Conservation (phyloP, 2,797 vertebrate species). For the Atherinosoma microstoma region DNA sequence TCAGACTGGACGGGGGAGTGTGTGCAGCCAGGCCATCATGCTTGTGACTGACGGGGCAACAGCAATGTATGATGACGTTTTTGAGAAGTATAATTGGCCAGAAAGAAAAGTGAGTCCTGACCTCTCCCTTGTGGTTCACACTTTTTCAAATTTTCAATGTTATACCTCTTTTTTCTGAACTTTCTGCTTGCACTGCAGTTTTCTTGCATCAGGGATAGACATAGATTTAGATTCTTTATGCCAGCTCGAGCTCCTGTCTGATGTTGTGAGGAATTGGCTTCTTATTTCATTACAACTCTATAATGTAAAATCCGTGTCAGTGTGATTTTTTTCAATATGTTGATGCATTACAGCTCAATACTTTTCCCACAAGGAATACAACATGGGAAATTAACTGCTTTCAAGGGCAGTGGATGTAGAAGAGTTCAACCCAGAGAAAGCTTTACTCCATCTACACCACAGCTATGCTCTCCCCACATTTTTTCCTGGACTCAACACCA, state of each 20-base stretch:
- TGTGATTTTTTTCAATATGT: conserved; percentile 47
- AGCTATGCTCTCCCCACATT: conserved; percentile 2
- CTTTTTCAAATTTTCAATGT: conserved; percentile 11
- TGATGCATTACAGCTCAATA: conserved; percentile 52
- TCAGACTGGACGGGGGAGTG: conserved; percentile 94
- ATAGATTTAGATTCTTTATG: conserved; percentile 53
- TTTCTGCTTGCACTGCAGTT: conserved; percentile 51
- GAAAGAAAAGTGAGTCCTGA: conserved; percentile 90
- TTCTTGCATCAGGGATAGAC: conserved; percentile 33
- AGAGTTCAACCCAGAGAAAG: conserved; percentile 40
- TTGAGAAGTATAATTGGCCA: conserved; percentile 96
- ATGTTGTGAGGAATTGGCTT: conserved; percentile 68
- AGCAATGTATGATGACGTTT: conserved; percentile 93
- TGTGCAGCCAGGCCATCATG: conserved; percentile 99
- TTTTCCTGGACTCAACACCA: conserved; percentile 19
- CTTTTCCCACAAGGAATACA: conserved; percentile 46
- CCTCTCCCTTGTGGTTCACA: not conserved
- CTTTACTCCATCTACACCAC: conserved; percentile 3
- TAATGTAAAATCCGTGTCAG: conserved; percentile 49
- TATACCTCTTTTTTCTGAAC: conserved; percentile 7
- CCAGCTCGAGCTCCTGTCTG: conserved; percentile 46
- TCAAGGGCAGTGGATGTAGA: conserved; percentile 54
- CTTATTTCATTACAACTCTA: conserved; percentile 53
- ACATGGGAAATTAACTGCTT: conserved; percentile 61
- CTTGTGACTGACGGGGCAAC: conserved; percentile 96